phyloP scores from a whole-genome alignment of 2,888 invertebrate genomes.

The Eurytoma californica region DNA sequence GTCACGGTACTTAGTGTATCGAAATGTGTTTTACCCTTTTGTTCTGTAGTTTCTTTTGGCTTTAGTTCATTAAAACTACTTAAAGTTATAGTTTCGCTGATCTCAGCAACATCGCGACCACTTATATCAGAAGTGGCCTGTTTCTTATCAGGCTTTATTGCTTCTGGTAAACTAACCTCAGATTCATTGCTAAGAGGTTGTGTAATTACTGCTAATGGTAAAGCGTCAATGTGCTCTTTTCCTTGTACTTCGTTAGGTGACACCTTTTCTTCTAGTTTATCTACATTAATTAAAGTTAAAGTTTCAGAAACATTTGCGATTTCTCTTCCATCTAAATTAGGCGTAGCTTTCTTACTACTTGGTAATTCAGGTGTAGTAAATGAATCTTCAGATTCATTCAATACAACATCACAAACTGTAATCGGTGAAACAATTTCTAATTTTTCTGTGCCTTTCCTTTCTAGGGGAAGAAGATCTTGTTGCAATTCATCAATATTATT shows the following conservation, averaged over 20 bases:
- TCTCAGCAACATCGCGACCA: constrained; percentile 69
- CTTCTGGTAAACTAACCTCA: constrained; percentile 63
- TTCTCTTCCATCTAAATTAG: constrained; percentile 67
- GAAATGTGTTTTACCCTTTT: constrained; percentile 58
- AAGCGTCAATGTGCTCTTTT: constrained; percentile 57
- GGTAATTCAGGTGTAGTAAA: constrained; percentile 63
- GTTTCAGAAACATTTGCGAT: constrained; percentile 71
- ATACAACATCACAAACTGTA: constrained; percentile 58
- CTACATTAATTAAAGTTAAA: constrained; percentile 62
- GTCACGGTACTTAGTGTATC: constrained; percentile 61
- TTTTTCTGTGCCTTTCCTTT: constrained; percentile 62
- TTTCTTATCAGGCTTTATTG: constrained; percentile 57
- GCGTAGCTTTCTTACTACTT: constrained; percentile 64
- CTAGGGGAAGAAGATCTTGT: constrained; percentile 61
- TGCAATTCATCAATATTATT: constrained; percentile 65
- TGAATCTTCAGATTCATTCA: constrained; percentile 59
- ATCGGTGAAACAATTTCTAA: constrained; percentile 60
- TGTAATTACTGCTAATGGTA: constrained; percentile 48
- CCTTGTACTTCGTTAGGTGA: constrained; percentile 57
- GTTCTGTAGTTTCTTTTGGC: constrained; percentile 43
- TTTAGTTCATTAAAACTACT: constrained; percentile 63
- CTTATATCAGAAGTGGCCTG: constrained; percentile 66
- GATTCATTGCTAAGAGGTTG: constrained; percentile 72
- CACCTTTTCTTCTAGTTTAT: constrained; percentile 59
- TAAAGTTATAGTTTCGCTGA: constrained; percentile 67